phyloP scores from a whole-genome alignment of 2,113 vertebrate genomes.

The Pyxicephalus adspersus region DNA sequence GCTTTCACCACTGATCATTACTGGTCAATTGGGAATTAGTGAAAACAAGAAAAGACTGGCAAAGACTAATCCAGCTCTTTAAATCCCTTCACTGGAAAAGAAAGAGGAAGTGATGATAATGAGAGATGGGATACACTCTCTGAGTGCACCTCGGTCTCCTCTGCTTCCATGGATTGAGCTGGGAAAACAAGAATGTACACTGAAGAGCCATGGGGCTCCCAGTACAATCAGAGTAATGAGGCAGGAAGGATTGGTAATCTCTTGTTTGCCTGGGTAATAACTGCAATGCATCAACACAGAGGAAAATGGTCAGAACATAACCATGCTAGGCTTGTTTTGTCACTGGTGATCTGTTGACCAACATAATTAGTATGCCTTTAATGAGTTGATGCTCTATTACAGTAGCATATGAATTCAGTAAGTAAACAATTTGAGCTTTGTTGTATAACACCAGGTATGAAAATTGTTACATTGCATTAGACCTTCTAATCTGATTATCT shows the following conservation, averaged over 20 bases:
- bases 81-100: constrained; percentile 35
- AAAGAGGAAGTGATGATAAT: constrained; percentile 53
- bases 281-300: constrained; percentile 42
- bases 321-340: constrained; percentile 6
- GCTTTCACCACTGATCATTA: constrained; percentile 44
- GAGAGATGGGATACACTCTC: constrained; percentile 49
- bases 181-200: constrained; percentile 34
- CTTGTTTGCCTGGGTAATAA: constrained; percentile 55
- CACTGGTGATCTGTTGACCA: neutral
- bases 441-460: neutral
- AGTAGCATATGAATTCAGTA: neutral
- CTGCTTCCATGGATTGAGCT: constrained; percentile 15
- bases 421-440: neutral
- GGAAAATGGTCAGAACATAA: neutral
- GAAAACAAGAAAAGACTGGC: constrained; percentile 49
- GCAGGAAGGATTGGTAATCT: constrained; percentile 57
- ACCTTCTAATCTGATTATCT: neutral
- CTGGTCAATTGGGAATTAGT: constrained; percentile 55
- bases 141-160: constrained; percentile 48
- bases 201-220: constrained; percentile 46
- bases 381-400: constrained; percentile 6
- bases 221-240: constrained; percentile 51
- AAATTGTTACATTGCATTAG: neutral
- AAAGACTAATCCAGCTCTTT: constrained; percentile 52
- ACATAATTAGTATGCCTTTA: constrained; percentile 10